These are phyloP conservation scores for Busseola fusca DNA, from an alignment of 2,888 invertebrate species.

Conservation along the genomic window DNA sequence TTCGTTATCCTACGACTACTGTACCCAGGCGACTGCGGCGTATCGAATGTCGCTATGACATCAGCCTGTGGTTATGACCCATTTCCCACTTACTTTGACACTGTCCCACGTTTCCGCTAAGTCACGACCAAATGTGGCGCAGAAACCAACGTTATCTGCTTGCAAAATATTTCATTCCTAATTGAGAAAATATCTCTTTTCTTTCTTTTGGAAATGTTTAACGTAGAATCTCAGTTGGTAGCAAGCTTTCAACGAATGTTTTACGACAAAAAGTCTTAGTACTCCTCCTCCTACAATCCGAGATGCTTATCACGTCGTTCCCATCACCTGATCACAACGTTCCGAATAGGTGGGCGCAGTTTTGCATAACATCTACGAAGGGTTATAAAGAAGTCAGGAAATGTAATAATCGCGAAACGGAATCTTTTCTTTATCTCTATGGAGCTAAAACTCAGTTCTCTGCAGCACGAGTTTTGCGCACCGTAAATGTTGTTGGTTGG, in stretches of 20 bases:
- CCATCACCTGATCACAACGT: constrained; percentile 63
- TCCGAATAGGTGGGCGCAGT: constrained; percentile 61
- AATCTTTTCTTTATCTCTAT: constrained; percentile 19
- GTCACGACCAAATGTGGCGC: constrained; percentile 16
- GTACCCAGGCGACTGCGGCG: constrained; percentile 29
- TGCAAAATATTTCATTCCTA: constrained; percentile 6
- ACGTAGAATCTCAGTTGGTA: constrained; percentile 9
- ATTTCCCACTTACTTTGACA: constrained; percentile 49
- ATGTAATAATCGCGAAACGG: constrained; percentile 8
- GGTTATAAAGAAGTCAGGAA: constrained; percentile 61
- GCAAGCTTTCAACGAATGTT: constrained; percentile 32
- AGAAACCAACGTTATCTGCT: constrained; percentile 17
- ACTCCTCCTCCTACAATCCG: constrained; percentile 44
- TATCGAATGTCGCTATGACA: constrained; percentile 52
- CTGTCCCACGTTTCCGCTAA: constrained; percentile 30
- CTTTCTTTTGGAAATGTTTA: constrained; percentile 20
- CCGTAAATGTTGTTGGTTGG: constrained; percentile 51
- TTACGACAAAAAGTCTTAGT: constrained; percentile 38
- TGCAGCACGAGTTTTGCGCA: constrained; percentile 40
- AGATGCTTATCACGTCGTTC: constrained; percentile 62
- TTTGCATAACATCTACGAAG: constrained; percentile 68
- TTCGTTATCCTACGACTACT: constrained; percentile 26
- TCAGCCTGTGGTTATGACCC: constrained; percentile 51
- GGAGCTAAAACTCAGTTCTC: constrained; percentile 57
- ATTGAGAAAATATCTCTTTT: constrained; percentile 14